A percentile compares a stretch with the other conserved stretches of the same genome.
Evolutionary conservation across 2,113 vertebrate genomes (phyloP).

Genomic region (Prionailurus bengalensis): DNA sequence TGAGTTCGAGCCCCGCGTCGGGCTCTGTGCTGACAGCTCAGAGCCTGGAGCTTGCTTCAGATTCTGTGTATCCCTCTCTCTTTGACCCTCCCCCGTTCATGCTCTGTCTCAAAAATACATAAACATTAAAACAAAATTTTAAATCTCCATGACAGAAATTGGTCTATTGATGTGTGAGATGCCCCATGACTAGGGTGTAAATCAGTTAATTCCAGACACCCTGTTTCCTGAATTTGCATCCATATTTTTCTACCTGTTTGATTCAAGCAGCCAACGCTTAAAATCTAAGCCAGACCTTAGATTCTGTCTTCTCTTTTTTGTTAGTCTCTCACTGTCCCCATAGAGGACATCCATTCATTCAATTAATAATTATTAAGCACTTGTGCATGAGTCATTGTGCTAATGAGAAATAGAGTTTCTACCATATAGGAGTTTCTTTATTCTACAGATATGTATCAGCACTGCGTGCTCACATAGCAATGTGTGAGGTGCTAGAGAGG

Average conservation of each 20-base stretch:
- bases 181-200: neutral
- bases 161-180: neutral
- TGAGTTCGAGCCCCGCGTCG: no score
- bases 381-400: neutral
- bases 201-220: neutral
- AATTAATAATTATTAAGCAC: constrained; percentile 5
- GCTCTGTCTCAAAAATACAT: no score
- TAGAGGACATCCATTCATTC: constrained; percentile 1
- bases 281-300: neutral
- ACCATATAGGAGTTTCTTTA: neutral
- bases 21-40: no score
- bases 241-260: neutral
- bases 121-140: no score
- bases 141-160: constrained; percentile 13
- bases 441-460: neutral
- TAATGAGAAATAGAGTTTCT: neutral
- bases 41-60: no score
- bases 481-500: neutral
- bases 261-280: neutral
- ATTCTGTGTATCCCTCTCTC: no score
- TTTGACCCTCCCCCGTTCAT: no score
- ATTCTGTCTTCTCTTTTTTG: neutral
- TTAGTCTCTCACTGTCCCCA: neutral
- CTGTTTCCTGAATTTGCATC: neutral
- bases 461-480: neutral